Base-by-base conservation (phyloP, 1,140 invertebrate genomes). In the Drosophila nigromelanica region DNA sequence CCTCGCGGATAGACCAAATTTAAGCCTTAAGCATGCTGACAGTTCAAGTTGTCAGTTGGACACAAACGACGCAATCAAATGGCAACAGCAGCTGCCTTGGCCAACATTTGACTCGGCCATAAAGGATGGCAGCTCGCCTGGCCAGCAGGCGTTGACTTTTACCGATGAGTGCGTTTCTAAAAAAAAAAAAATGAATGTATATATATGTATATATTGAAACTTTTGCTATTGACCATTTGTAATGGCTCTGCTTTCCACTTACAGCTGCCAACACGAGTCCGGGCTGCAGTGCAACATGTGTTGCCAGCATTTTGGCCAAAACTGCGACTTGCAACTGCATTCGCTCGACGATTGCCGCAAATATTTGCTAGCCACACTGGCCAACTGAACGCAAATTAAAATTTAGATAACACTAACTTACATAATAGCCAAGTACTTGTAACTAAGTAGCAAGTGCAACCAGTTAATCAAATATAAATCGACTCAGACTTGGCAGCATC, bases 401-500 rank as follows among this genome's bases (percentile, higher is more conserved):
- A 15, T 5, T 37, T 18, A 37, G 30, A 45, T 58, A 62, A 45
- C 24, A 48, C 11, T 48, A 27, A 50, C 15, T 51, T 42, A 35
- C 50, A 18, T 18, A 52, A 55, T 40, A 14, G 33, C 47, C 39
- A 45, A 63, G 37, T 63, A 14, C 24, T 14, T 51, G 30, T 40
- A 40, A 62, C 47, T 52, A 51, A 48, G 33, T 40, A 27, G 47
- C 47, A 48, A 48, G n/a, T 42, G 12, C 15, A 45, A 21, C 43
- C 37, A 64, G 80, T 63, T 76, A 79, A 77, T 45, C 73, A 71
- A 85, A 86, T 77, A 80, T 73, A 74, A 69, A 62, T 52, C 42
- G 40, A 61, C 60, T 37, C 50, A 30, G 30, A 51, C 50, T 30
- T 58, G 51, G 56, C 54, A 43, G 15, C 12, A 43, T n/a, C 18